Evolutionary conservation across 2,797 vertebrate species (phyloP), one percentile per base, ranked within the genome.

Genomic region (Tenualosa ilisha): DNA sequence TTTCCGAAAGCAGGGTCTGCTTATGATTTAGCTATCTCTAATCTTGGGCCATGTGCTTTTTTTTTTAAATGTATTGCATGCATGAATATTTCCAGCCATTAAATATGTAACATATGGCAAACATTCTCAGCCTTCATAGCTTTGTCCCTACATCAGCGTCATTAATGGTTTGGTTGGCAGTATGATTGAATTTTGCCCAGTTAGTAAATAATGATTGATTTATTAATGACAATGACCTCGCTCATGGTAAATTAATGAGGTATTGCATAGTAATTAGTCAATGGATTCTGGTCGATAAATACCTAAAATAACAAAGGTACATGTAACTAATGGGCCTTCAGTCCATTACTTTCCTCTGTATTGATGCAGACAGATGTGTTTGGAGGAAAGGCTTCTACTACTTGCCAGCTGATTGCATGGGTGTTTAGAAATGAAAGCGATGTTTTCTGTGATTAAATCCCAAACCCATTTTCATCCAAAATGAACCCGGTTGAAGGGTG

Each of bases 151-250:
- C 86, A 82, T 90, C 88, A 85, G 81, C 91, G 68, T 91, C 91
- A 91, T 94, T 94, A 95, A 96, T 91, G 94, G 94, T 94, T 79
- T 93, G 89, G 89, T 88, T 91, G 89, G 88, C 92, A 94, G 94
- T 94, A 93, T 93, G 94, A 94, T 92, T 93, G 93, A 95, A 94
- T 94, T 94, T 90, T 93, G 92, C 91, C 91, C 93, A 88, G 85
- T 90, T 92, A 93, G 93, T 94, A 93, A 95, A 95, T 94, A 94
- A 94, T 94, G 94, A 96, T 95, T 94, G 95, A 96, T 96, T 94
- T 93, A 95, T 95, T 94, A 94, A 94, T 94, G 92, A 92, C 93
- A 93, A 93, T 94, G 93, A 94, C 94, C 95, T 95, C 94, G 92
- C 94, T 94, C 94, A 94, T 95, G 93, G 95, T 92, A 92, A 93